Evolutionary conservation across 1,140 invertebrate genomes (phyloP).

Genomic region (Asbolus verrucosus): DNA sequence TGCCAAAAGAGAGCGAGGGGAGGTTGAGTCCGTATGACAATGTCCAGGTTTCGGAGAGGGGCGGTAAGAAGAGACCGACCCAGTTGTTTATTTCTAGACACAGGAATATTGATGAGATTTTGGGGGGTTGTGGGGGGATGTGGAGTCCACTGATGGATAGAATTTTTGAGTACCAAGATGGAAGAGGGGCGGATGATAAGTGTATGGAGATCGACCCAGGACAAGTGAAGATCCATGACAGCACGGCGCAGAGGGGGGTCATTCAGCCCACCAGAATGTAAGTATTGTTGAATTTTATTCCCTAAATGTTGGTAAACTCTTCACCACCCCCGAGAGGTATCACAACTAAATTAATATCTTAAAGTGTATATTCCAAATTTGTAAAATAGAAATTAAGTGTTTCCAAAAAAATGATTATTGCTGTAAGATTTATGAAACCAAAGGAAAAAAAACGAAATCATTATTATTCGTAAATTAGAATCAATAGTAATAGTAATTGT

Average conservation of each 20-base stretch:
- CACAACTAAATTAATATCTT: no score
- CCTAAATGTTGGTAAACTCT: no score
- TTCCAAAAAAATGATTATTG: no score
- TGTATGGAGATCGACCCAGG: constrained; percentile 76
- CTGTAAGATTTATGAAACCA: no score
- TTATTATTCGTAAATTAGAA: no score
- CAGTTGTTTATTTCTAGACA: constrained; percentile 80
- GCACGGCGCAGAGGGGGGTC: constrained; percentile 75
- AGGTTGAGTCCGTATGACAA: constrained; percentile 79
- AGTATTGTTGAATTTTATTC: no score
- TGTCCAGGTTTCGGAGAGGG: constrained; percentile 62
- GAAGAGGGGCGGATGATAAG: constrained; percentile 65
- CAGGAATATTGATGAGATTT: constrained; percentile 85
- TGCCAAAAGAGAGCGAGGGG: constrained; percentile 67
- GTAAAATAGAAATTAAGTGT: no score
- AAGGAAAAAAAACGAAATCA: no score
- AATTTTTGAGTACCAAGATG: constrained; percentile 64
- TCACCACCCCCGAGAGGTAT: no score
- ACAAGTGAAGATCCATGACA: constrained; percentile 83
- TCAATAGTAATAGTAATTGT: no score
- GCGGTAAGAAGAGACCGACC: constrained; percentile 58
- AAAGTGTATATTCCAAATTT: no score
- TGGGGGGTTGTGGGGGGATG: constrained; percentile 73
- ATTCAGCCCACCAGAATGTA: constrained; percentile 68
- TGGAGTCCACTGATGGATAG: constrained; percentile 73